Conservation (phyloP, 2,797 vertebrate species). For the Muraenolepis orangiensis region DNA sequence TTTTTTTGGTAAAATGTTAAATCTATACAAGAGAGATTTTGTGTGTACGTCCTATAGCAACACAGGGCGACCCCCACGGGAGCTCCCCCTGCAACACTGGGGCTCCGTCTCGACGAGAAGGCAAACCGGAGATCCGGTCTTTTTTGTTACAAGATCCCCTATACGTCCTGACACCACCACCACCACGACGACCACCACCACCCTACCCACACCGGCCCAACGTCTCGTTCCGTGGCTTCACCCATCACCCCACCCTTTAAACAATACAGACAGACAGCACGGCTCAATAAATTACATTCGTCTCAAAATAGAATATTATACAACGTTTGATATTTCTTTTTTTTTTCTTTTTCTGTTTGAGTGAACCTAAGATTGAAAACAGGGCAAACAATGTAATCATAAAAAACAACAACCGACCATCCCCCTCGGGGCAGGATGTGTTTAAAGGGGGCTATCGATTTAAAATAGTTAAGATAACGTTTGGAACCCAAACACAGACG, state of each 20-base stretch:
- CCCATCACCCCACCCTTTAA: slow-evolving; percentile 50
- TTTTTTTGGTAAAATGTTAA: slow-evolving; percentile 76
- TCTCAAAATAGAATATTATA: slow-evolving; percentile 79
- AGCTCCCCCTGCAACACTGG: slow-evolving; percentile 61
- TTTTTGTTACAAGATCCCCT: slow-evolving; percentile 46
- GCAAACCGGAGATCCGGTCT: slow-evolving; percentile 56
- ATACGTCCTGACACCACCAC: slow-evolving; percentile 56
- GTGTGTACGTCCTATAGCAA: slow-evolving; percentile 67
- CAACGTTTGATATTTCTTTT: slow-evolving; percentile 39
- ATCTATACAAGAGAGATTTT: slow-evolving; percentile 78
- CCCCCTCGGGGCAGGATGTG: not conserved
- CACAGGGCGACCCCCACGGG: slow-evolving; percentile 73
- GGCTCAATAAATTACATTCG: slow-evolving; percentile 85
- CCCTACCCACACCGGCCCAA: slow-evolving; percentile 60
- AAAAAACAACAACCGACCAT: no score
- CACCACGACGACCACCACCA: slow-evolving; percentile 57
- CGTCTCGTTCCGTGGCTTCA: slow-evolving; percentile 54
- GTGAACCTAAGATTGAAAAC: slow-evolving; percentile 71
- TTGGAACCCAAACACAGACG: not conserved
- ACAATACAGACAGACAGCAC: slow-evolving; percentile 41
- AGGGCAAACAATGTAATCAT: slow-evolving; percentile 13
- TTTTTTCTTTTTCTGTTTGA: slow-evolving; percentile 21
- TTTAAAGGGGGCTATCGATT: not conserved
- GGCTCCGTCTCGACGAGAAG: slow-evolving; percentile 60
- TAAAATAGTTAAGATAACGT: not conserved